These are phyloP conservation scores for Melanitta fusca DNA, from an alignment of 2,797 vertebrate species.

Conservation along the genomic window DNA sequence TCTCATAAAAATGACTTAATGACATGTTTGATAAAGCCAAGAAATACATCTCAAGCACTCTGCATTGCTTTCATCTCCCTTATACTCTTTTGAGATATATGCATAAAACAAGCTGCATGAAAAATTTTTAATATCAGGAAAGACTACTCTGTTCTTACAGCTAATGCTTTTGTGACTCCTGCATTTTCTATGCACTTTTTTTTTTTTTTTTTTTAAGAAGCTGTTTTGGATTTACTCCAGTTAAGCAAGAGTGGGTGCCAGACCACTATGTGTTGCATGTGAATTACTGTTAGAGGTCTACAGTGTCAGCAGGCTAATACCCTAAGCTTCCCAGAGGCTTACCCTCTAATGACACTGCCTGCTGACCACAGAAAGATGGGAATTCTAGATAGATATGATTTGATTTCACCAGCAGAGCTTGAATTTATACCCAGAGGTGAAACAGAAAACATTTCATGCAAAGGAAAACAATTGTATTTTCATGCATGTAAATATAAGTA, in stretches of 20 bases:
- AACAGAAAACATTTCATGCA: not conserved
- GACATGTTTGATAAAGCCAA: not conserved
- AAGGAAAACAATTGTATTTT: not conserved
- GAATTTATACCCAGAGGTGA: not conserved
- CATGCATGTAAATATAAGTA: not conserved
- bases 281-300: not conserved
- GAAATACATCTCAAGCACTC: not conserved
- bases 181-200: not conserved
- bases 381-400: not conserved
- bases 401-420: not conserved
- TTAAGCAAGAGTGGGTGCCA: not conserved
- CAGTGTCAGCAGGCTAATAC: fast-evolving
- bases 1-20: not conserved
- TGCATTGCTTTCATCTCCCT: not conserved
- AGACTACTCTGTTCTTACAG: not conserved
- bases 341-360: not conserved
- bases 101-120: not conserved
- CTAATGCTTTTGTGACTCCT: not conserved
- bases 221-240: not conserved
- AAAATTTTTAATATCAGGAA: not conserved
- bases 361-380: not conserved
- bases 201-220: not conserved
- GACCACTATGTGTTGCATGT: too few relatives aligned
- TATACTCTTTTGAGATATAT: not conserved
- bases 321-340: not conserved